These are phyloP conservation scores for Pygocentrus nattereri DNA, from an alignment of 2,797 vertebrate genomes.

Conservation along the genomic window DNA sequence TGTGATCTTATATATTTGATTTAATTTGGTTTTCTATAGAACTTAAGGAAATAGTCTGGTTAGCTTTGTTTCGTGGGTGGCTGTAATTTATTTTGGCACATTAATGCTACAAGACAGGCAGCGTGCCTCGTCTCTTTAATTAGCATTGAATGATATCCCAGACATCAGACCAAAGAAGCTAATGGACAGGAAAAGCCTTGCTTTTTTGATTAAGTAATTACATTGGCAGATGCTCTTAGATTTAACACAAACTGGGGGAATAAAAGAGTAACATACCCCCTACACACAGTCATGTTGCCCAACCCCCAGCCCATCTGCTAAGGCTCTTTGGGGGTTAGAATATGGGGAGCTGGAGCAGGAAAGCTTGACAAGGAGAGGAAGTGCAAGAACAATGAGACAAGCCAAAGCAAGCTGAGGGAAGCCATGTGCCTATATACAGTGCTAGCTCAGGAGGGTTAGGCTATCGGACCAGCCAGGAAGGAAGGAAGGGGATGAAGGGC, in stretches of 20 bases:
- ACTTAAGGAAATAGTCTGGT: background rate
- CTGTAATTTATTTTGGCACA: background rate
- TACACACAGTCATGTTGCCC: slow-evolving; percentile 14
- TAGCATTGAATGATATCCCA: slow-evolving; percentile 12
- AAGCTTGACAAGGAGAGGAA: slow-evolving; percentile 66
- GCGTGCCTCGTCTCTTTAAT: slow-evolving; percentile 17
- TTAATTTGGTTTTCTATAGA: background rate
- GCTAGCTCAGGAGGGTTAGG: slow-evolving; percentile 16
- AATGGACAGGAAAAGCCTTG: background rate
- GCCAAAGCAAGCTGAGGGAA: slow-evolving; percentile 35
- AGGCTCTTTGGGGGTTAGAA: slow-evolving; percentile 12
- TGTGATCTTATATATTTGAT: background rate
- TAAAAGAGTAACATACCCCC: slow-evolving; percentile 32
- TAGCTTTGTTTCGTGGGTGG: background rate
- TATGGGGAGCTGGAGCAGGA: slow-evolving; percentile 59
- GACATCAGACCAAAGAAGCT: slow-evolving; percentile 10
- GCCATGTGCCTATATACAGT: slow-evolving; percentile 10
- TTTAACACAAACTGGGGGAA: slow-evolving; percentile 34
- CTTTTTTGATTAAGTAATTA: slow-evolving; percentile 47
- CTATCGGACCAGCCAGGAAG: slow-evolving; percentile 52
- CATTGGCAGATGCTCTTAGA: slow-evolving; percentile 40
- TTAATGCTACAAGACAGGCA: background rate
- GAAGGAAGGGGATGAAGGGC: slow-evolving; percentile 58
- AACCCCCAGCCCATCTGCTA: slow-evolving; percentile 40
- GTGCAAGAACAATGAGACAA: slow-evolving; percentile 73